A percentile compares a stretch with the other conserved stretches of the same genome.
These are phyloP conservation scores for Elephas maximus DNA, from an alignment of 2,113 vertebrate species.

Conservation along the genomic window DNA sequence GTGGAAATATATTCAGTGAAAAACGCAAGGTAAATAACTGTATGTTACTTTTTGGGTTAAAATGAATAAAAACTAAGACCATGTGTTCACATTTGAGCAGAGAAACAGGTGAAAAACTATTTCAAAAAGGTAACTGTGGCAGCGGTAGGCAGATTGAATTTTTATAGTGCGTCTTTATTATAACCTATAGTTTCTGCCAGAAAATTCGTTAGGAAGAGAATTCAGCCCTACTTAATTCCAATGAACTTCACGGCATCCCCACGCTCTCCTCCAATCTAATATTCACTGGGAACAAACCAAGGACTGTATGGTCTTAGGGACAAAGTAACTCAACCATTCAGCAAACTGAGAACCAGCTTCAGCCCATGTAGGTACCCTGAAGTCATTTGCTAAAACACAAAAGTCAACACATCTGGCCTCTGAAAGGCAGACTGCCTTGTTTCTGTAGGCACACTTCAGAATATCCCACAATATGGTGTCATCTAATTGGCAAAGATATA, in stretches of 20 bases:
- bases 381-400: neutral
- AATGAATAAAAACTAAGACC: neutral
- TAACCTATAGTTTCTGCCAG: neutral
- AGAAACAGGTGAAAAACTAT: neutral
- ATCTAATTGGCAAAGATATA: conserved; percentile 43
- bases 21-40: neutral
- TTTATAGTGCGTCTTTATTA: conserved; percentile 44
- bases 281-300: neutral
- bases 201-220: neutral
- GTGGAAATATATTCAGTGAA: neutral
- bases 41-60: neutral
- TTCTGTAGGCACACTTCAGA: neutral
- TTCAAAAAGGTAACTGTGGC: neutral
- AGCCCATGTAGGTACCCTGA: neutral
- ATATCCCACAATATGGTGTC: neutral
- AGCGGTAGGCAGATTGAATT: neutral
- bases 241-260: neutral
- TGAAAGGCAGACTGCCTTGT: neutral
- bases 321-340: neutral
- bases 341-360: neutral
- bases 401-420: neutral
- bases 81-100: neutral
- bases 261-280: neutral
- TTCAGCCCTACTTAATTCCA: neutral
- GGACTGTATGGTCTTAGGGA: neutral